Evolutionary conservation across 1,140 invertebrate species (phyloP), one percentile per base, ranked within the genome.

Genomic region (Cotesia glomerata): DNA sequence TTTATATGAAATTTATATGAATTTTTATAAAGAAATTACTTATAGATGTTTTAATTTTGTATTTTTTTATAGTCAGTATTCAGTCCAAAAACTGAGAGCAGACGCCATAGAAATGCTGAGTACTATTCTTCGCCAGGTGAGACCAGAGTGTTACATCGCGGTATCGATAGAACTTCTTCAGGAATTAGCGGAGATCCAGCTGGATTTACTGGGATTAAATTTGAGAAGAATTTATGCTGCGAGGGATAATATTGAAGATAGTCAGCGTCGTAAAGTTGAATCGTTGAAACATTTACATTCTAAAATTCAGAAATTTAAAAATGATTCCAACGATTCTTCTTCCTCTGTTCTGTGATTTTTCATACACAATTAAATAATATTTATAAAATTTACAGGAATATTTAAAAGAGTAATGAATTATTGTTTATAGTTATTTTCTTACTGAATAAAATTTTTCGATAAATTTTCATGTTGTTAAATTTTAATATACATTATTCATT

Each of bases 11-110:
- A 84, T 86, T 85, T 26, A 26, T 9, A 32, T 65, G 16, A 32
- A 13, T 11, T n/a, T n/a, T n/a, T n/a, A n/a, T n/a, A n/a, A n/a
- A n/a, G n/a, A n/a, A n/a, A n/a, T n/a, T n/a, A n/a, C n/a, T n/a
- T n/a, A n/a, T n/a, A n/a, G n/a, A 34, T 36, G 66, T 18, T 35
- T 45, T 7, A 3, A 45, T 45, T 45, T 7, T 45, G 7, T 7
- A 45, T 45, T 62, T 65, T 9, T 45, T 26, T 26, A 26, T 69
- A 88, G 88, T 66, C 90, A 92, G 79, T 93, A 92, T 79, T 90
- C 89, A 73, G 91, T 93, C 82, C 91, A 93, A 77, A 93, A 93
- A 81, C 85, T 91, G 59, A 81, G 92, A 49, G 88, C 91, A 9
- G 92, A 93, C 73, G 88, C 93, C 77, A 78, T 94, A 52, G 89